Conservation (phyloP, 1,140 invertebrate species). For the Reticulitermes speratus region DNA sequence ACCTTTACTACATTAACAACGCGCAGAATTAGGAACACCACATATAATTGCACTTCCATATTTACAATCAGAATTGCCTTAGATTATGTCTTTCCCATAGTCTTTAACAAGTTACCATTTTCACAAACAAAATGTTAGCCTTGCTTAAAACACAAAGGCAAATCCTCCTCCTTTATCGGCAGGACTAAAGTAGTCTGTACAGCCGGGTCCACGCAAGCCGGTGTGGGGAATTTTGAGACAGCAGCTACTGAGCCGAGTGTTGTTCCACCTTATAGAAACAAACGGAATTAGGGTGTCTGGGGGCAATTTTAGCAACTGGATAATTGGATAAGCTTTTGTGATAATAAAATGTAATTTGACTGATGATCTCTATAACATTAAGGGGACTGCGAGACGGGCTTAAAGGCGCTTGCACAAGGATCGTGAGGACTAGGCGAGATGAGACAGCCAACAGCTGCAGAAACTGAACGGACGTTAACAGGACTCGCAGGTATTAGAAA, state of each 20-base stretch:
- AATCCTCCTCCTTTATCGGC: background rate
- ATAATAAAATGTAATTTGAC: background rate
- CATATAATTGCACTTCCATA: too few relatives aligned
- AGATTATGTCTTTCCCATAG: too few relatives aligned
- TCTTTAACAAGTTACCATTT: too few relatives aligned
- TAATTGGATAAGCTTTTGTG: background rate
- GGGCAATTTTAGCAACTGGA: constrained; percentile 13
- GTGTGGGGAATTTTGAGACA: background rate
- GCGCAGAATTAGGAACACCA: too few relatives aligned
- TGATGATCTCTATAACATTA: background rate
- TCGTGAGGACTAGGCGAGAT: too few relatives aligned
- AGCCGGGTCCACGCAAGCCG: too few relatives aligned
- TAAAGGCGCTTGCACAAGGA: background rate
- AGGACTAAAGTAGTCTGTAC: background rate
- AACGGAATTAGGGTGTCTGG: background rate
- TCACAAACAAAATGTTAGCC: background rate
- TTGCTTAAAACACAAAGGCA: background rate
- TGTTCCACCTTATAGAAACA: background rate
- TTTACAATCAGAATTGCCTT: too few relatives aligned
- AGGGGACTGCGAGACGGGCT: background rate
- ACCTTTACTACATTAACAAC: too few relatives aligned
- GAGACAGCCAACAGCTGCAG: too few relatives aligned
- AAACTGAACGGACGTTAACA: too few relatives aligned
- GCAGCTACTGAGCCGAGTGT: background rate
- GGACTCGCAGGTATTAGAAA: too few relatives aligned